These are phyloP conservation scores for Berghia stephanieae DNA, from an alignment of 1,140 invertebrate species.

Conservation along the genomic window DNA sequence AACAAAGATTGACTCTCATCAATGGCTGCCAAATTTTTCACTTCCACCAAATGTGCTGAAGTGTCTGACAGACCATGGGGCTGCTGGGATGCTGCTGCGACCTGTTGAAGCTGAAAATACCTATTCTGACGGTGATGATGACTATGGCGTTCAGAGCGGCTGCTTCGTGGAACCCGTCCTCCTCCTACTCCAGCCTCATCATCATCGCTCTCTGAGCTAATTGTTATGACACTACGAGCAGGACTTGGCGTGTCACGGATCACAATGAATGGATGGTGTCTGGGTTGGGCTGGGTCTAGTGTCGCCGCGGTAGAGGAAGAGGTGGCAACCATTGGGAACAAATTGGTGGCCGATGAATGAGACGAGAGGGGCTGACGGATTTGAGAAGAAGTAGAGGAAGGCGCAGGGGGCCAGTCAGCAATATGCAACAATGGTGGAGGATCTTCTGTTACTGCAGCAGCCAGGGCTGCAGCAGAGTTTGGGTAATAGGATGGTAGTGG, in stretches of 20 bases:
- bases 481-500: not conserved
- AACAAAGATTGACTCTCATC: too few relatives aligned
- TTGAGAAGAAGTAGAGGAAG: conserved; percentile 33
- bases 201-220: conserved; percentile 95
- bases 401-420: conserved; percentile 44
- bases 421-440: conserved; percentile 42
- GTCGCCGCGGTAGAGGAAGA: too few relatives aligned
- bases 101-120: too few relatives aligned
- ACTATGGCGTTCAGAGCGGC: conserved; percentile 3
- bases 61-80: too few relatives aligned
- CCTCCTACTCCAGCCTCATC: conserved; percentile 52
- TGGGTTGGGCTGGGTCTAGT: conserved; percentile 1
- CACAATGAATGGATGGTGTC: conserved; percentile 26
- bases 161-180: conserved; percentile 3
- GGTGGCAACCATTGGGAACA: conserved; percentile 29
- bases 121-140: conserved; percentile 15
- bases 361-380: conserved; percentile 21
- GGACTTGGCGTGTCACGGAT: conserved; percentile 84
- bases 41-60: too few relatives aligned
- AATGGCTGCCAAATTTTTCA: too few relatives aligned
- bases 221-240: conserved; percentile 91
- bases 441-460: conserved; percentile 17
- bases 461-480: conserved; percentile 10
- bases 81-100: too few relatives aligned
- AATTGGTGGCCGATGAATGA: too few relatives aligned